Conservation (phyloP, 2,888 invertebrate genomes). For the Cataglyphis albicans region DNA sequence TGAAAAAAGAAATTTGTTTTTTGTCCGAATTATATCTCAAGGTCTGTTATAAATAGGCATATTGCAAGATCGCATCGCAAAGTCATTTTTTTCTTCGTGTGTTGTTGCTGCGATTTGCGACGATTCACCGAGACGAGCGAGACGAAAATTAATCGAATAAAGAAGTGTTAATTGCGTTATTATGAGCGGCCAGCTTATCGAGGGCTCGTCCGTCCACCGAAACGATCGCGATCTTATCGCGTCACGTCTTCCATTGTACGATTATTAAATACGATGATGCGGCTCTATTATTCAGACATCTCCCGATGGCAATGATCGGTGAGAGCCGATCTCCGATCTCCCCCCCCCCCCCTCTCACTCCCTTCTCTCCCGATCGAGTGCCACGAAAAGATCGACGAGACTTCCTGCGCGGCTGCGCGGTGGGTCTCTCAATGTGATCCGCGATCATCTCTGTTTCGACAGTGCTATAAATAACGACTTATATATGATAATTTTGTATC, state of each 20-base stretch:
- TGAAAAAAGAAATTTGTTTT: neutral
- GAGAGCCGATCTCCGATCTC: slow-evolving; percentile 59
- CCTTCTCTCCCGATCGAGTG: slow-evolving; percentile 53
- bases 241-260: slow-evolving; percentile 80
- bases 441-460: slow-evolving; percentile 57
- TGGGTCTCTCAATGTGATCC: slow-evolving; percentile 64
- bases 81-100: slow-evolving; percentile 11
- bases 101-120: slow-evolving; percentile 41
- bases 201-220: slow-evolving; percentile 59
- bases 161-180: slow-evolving; percentile 85
- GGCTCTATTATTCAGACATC: slow-evolving; percentile 81
- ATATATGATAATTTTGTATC: slow-evolving; percentile 49
- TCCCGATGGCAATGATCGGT: slow-evolving; percentile 68
- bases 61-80: neutral
- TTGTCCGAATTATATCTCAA: neutral
- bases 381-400: slow-evolving; percentile 69
- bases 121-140: slow-evolving; percentile 61
- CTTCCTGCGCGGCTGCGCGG: slow-evolving; percentile 64
- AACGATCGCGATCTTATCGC: slow-evolving; percentile 80
- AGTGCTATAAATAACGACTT: slow-evolving; percentile 50
- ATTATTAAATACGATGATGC: slow-evolving; percentile 86
- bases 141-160: slow-evolving; percentile 77
- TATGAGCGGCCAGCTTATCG: slow-evolving; percentile 75
- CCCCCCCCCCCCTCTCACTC: slow-evolving; percentile 24
- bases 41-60: neutral